Evolutionary conservation across 2,888 invertebrate species (phyloP).

Genomic region (Parnassius glacialis): DNA sequence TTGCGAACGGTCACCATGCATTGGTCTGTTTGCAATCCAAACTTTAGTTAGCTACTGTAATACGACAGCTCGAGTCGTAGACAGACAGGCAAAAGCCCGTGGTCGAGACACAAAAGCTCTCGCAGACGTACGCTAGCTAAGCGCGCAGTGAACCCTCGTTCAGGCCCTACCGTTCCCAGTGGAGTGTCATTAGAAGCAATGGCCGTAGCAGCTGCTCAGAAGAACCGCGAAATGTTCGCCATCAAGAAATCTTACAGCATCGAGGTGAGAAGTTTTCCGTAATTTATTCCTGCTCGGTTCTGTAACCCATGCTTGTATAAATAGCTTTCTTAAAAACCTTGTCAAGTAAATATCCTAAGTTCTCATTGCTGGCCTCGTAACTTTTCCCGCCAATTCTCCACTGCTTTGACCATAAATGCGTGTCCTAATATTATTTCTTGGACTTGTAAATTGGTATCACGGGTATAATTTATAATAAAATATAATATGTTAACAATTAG

Average conservation of each 20-base stretch:
- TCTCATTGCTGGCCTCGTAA: too few relatives aligned
- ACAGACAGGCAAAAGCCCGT: conserved; percentile 82
- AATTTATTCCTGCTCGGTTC: too few relatives aligned
- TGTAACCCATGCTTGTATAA: too few relatives aligned
- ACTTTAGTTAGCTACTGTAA: conserved; percentile 82
- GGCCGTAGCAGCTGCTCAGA: conserved; percentile 95
- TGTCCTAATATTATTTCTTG: too few relatives aligned
- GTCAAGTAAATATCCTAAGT: too few relatives aligned
- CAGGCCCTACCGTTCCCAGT: conserved; percentile 75
- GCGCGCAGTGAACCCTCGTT: conserved; percentile 77
- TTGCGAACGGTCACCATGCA: conserved; percentile 83
- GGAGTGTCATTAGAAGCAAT: conserved; percentile 81
- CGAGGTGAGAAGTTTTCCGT: conserved; percentile 86
- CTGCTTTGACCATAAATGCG: too few relatives aligned
- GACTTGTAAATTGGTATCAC: too few relatives aligned
- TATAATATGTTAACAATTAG: too few relatives aligned
- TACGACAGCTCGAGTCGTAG: conserved; percentile 78
- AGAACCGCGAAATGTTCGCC: conserved; percentile 97
- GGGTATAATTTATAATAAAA: too few relatives aligned
- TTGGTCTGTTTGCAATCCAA: conserved; percentile 86
- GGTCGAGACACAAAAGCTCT: conserved; percentile 80
- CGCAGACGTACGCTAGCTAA: conserved; percentile 79
- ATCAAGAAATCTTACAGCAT: conserved; percentile 98
- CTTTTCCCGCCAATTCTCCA: too few relatives aligned
- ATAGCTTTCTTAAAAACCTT: too few relatives aligned